These are phyloP conservation scores for Psittacus erithacus DNA, from an alignment of 2,113 vertebrate species.

Conservation along the genomic window DNA sequence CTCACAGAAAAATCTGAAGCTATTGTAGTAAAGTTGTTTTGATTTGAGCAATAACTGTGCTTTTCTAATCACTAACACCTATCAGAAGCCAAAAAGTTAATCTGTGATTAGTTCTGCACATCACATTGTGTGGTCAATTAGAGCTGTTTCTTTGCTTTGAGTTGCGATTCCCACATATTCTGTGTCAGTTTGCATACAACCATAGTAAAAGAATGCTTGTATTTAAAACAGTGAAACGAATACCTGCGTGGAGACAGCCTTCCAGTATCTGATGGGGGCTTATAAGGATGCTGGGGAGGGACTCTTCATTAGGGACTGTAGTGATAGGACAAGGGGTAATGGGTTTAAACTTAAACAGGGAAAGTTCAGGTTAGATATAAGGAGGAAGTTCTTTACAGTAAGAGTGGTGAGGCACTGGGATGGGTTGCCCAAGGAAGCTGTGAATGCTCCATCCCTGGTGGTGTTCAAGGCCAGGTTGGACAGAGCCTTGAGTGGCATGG, in stretches of 20 bases:
- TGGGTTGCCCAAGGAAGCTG: too few species aligned
- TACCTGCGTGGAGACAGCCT: neutral
- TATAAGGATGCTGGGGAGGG: too few species aligned
- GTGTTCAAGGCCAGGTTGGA: too few species aligned
- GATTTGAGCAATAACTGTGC: neutral
- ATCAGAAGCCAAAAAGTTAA: neutral
- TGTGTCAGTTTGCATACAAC: neutral
- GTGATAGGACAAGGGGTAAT: too few species aligned
- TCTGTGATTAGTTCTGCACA: neutral
- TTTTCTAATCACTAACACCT: neutral
- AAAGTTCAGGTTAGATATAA: too few species aligned
- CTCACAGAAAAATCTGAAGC: neutral
- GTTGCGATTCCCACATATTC: neutral
- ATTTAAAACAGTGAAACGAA: neutral
- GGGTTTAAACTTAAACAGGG: too few species aligned
- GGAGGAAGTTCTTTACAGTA: too few species aligned
- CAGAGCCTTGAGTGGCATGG: too few species aligned
- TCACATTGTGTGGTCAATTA: neutral
- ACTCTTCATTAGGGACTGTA: too few species aligned
- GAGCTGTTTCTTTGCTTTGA: neutral
- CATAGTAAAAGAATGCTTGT: neutral
- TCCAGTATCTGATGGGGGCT: too few species aligned
- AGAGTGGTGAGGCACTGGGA: too few species aligned
- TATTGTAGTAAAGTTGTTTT: neutral
- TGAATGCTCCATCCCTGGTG: too few species aligned